Percentiles rank a stretch among this genome's conserved stretches.
Evolutionary conservation across 2,888 invertebrate species (phyloP).

Genomic region (Erpobdella octoculata): DNA sequence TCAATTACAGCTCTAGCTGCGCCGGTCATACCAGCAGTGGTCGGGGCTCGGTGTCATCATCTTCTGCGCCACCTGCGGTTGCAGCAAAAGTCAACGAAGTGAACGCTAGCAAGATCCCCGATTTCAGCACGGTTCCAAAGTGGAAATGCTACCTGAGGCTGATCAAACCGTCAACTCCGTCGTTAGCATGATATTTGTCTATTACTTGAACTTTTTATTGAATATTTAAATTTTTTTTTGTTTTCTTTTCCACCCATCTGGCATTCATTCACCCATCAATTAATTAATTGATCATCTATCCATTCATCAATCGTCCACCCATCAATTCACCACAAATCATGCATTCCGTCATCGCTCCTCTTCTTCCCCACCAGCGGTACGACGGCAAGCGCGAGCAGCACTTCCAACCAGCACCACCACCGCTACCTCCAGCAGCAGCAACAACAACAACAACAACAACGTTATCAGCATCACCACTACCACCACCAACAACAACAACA

Average conservation of each 20-base stretch:
- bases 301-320: not conserved
- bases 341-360: no score
- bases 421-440: not conserved
- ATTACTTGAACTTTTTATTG: not conserved
- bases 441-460: not conserved
- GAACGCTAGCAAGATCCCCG: not conserved
- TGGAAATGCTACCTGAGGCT: slow-evolving; percentile 24
- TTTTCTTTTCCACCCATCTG: no score
- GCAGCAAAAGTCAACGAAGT: not conserved
- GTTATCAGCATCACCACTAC: not conserved
- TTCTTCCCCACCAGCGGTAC: no score
- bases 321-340: no score
- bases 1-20: no score
- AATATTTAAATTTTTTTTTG: no score
- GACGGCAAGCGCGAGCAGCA: no score
- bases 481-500: slow-evolving; percentile 7
- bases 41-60: no score
- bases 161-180: not conserved
- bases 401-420: not conserved
- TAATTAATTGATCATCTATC: not conserved
- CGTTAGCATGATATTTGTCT: not conserved
- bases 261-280: not conserved
- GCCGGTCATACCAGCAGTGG: not conserved
- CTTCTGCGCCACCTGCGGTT: not conserved
- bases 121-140: not conserved